Conservation (phyloP, 1,140 invertebrate genomes). For the Achroia grisella region DNA sequence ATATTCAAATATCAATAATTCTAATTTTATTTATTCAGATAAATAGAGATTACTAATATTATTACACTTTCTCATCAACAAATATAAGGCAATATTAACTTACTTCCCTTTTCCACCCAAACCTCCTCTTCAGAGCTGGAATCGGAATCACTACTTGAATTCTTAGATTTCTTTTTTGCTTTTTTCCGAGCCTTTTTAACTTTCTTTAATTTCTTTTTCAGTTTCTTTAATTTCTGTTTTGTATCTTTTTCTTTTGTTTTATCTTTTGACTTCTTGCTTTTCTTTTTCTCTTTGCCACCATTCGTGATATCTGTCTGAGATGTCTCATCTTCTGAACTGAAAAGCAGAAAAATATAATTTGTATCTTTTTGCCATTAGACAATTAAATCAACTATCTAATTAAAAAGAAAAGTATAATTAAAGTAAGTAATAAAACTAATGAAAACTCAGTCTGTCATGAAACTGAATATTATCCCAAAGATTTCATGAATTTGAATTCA, state of each 20-base stretch:
- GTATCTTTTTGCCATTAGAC: no score
- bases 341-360: slow-evolving; percentile 4
- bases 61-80: no score
- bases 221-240: slow-evolving; percentile 72
- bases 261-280: slow-evolving; percentile 70
- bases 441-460: no score
- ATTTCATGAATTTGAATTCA: no score
- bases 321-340: slow-evolving; percentile 51
- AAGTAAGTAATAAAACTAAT: no score
- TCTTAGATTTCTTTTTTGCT: slow-evolving; percentile 64
- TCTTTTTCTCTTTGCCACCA: slow-evolving; percentile 59
- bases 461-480: no score
- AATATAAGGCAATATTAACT: slow-evolving; percentile 23
- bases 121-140: slow-evolving; percentile 71
- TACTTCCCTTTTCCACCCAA: slow-evolving; percentile 82
- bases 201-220: slow-evolving; percentile 76
- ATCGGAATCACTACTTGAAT: slow-evolving; percentile 39
- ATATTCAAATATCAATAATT: no score
- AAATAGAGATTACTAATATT: no score
- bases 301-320: slow-evolving; percentile 24
- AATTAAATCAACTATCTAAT: no score
- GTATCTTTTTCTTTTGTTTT: slow-evolving; percentile 68
- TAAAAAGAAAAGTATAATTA: no score
- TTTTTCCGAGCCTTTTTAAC: slow-evolving; percentile 76
- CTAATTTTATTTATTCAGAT: no score